Conservation (phyloP, 2,113 vertebrate genomes). For the Ictidomys tridecemlineatus region DNA sequence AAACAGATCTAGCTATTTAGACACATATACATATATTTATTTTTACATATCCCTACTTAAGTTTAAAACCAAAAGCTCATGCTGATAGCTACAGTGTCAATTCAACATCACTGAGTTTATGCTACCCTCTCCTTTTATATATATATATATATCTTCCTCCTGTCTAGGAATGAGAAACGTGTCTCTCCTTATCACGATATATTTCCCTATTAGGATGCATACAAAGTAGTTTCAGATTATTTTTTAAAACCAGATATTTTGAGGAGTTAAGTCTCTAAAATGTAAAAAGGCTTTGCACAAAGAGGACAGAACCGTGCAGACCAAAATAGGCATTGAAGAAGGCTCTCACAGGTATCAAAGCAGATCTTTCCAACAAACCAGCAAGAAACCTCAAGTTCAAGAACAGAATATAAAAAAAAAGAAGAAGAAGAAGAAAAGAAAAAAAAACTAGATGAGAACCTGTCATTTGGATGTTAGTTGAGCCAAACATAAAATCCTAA, state of each 20-base stretch:
- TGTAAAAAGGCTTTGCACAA: neutral
- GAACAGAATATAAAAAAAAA: neutral
- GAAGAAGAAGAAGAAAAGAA: neutral
- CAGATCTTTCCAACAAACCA: neutral
- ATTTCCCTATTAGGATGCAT: neutral
- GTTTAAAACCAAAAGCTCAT: neutral
- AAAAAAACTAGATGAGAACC: neutral
- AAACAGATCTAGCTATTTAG: neutral
- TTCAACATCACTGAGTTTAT: neutral
- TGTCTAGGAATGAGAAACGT: neutral
- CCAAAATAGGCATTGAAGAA: neutral
- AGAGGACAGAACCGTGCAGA: neutral
- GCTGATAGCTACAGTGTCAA: neutral
- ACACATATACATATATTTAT: neutral
- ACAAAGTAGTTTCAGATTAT: neutral
- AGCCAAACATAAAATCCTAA: neutral
- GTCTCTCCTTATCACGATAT: neutral
- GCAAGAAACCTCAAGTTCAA: neutral
- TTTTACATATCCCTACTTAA: neutral
- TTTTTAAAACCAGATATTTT: neutral
- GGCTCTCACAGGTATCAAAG: neutral
- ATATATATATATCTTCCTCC: neutral
- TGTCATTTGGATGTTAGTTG: neutral
- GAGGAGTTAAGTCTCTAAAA: neutral
- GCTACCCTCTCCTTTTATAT: neutral